A percentile compares a stretch with the other conserved stretches of the same genome.
Conservation (phyloP, 2,888 invertebrate genomes). For the Papilio protenor region DNA sequence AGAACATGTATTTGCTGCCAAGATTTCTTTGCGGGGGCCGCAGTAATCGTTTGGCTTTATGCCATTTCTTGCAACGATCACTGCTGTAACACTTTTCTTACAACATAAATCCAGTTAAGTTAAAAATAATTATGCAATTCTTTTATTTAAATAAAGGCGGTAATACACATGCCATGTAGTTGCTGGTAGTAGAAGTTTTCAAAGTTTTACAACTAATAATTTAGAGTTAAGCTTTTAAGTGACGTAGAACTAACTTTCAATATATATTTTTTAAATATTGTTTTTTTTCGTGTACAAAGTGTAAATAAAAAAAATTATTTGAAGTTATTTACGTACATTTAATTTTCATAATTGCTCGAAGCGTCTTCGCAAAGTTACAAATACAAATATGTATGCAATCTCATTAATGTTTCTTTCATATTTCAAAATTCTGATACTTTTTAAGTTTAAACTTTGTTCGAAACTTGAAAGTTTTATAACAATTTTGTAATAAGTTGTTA, state of each 20-base stretch:
- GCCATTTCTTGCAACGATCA: conserved; percentile 6
- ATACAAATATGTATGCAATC: background rate
- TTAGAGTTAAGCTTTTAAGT: too few species aligned
- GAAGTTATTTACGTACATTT: too few species aligned
- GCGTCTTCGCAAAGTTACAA: background rate
- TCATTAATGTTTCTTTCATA: background rate
- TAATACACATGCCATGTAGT: too few species aligned
- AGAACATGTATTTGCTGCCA: conserved; percentile 9
- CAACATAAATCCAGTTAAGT: conserved; percentile 2
- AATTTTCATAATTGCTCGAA: background rate
- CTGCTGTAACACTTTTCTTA: conserved; percentile 12
- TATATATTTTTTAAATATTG: too few species aligned
- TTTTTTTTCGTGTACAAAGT: too few species aligned
- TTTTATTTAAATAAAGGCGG: background rate
- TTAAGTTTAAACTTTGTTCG: background rate
- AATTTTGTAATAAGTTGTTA: too few species aligned
- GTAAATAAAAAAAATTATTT: too few species aligned
- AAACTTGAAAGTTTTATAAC: background rate
- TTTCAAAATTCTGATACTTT: background rate
- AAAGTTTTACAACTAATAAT: too few species aligned
- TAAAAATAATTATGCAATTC: conserved; percentile 12
- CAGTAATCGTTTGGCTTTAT: conserved; percentile 5
- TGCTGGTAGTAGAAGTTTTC: too few species aligned
- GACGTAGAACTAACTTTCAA: too few species aligned
- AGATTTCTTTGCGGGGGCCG: conserved; percentile 8